These are phyloP conservation scores for Choloepus hoffmanni DNA, from an alignment of 2,113 vertebrate species.

Conservation along the genomic window DNA sequence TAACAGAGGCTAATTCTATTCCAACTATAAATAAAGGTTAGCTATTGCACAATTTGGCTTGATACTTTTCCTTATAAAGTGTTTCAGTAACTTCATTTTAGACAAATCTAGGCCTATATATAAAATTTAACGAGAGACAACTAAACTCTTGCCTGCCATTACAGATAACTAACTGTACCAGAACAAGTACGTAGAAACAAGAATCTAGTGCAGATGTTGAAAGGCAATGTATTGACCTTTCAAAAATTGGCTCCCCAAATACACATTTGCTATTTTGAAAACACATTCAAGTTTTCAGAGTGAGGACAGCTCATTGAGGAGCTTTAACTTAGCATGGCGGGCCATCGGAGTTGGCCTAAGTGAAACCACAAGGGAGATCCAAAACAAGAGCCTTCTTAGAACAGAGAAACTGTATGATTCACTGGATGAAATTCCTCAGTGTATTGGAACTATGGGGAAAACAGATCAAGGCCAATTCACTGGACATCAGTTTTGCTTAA, in stretches of 20 bases:
- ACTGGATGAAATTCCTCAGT: slow-evolving; percentile 39
- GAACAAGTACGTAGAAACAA: slow-evolving; percentile 64
- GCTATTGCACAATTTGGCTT: background rate
- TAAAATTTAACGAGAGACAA: background rate
- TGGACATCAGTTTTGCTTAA: slow-evolving; percentile 46
- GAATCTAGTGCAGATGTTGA: slow-evolving; percentile 67
- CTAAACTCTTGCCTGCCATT: slow-evolving; percentile 21
- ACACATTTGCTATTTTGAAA: slow-evolving; percentile 73
- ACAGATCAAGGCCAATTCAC: slow-evolving; percentile 29
- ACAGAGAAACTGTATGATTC: slow-evolving; percentile 58
- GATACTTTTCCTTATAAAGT: slow-evolving; percentile 17
- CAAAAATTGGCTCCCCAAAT: slow-evolving; percentile 68
- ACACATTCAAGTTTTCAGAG: slow-evolving; percentile 66
- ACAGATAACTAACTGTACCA: slow-evolving; percentile 41
- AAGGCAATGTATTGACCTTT: slow-evolving; percentile 69
- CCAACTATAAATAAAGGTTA: background rate
- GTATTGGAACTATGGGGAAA: background rate
- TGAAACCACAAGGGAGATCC: slow-evolving; percentile 32
- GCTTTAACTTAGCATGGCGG: slow-evolving; percentile 20
- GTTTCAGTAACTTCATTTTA: background rate
- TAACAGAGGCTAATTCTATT: background rate
- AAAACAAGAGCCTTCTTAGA: slow-evolving; percentile 38
- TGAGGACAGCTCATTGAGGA: slow-evolving; percentile 58
- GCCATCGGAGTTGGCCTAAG: background rate
- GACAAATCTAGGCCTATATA: background rate